Base-by-base conservation (phyloP, 1,140 invertebrate genomes). In the Heliconius himera region DNA sequence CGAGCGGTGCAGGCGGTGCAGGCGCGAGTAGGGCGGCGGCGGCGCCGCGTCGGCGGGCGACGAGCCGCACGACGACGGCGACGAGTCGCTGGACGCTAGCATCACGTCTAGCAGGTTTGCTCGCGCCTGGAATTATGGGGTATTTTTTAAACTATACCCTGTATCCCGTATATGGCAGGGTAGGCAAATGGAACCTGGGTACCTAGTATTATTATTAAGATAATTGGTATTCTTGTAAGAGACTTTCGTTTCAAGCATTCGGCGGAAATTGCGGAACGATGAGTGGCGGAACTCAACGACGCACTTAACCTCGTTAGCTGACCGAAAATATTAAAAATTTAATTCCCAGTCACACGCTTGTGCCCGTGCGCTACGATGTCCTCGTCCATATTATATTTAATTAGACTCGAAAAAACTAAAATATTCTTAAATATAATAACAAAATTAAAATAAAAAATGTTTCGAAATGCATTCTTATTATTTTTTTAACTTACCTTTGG, bases 101-200 rank as follows among this genome's bases (percentile, higher is more conserved):
- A 97, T 97, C 78, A 97, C 96, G 92, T 97, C 97, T 78, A 97
- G 90, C 8, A 97, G 91, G 91, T 97, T 97, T 33, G 96, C 97
- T 85, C 97, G 95, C 36, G 96, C 96, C 97, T 97, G 88, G n/a
- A 87, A 85, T 6, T 29, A 29, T 66, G 5, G 20, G 6, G n/a
- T 20, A 16, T 22, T 22, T n/a, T 60, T 16, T 4, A 11, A 51
- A n/a, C 51, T 54, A 20, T 8, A 20, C 16, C 2, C 5, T 54
- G 16, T 18, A 54, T 5, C 51, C 18, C 16, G 51, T 3, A 20
- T 3, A 54, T 54, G 4, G 18, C 51, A 20, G 6, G 11, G 46
- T 49, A 54, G 51, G 5, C 51, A n/a, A 18, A 54, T 4, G 51
- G 18, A 54, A 54, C 4, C 4, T 16, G 41, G 41, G 13, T 6